These are phyloP conservation scores for Tetropium fuscum DNA, from an alignment of 2,888 invertebrate genomes.

Conservation along the genomic window DNA sequence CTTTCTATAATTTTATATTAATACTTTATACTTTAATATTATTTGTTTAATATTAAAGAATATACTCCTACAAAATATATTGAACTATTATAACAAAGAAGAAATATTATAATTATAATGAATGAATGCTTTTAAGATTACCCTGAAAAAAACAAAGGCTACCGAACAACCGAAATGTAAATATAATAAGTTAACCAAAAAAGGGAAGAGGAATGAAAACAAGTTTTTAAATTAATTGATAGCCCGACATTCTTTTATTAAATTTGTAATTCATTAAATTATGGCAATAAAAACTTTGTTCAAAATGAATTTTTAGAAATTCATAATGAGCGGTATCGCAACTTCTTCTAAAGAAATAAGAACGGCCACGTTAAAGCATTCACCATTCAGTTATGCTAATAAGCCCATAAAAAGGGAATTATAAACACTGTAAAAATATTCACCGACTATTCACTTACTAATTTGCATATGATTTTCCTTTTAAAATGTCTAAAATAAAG, in stretches of 20 bases:
- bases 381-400: constrained; percentile 64
- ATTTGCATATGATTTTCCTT: constrained; percentile 66
- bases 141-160: constrained; percentile 36
- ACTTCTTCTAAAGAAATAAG: constrained; percentile 47
- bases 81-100: background rate
- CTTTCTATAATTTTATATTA: too few species aligned
- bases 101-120: background rate
- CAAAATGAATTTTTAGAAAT: constrained; percentile 54
- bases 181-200: constrained; percentile 43
- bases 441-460: constrained; percentile 63
- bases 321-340: constrained; percentile 53
- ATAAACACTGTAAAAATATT: constrained; percentile 67
- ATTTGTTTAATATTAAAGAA: too few species aligned
- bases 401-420: constrained; percentile 64
- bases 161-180: constrained; percentile 43
- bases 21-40: too few species aligned
- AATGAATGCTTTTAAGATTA: constrained; percentile 2
- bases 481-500: constrained; percentile 54
- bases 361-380: constrained; percentile 54
- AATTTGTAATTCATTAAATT: constrained; percentile 56
- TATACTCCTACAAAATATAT: too few species aligned
- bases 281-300: constrained; percentile 52
- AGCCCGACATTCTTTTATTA: constrained; percentile 44
- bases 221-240: constrained; percentile 45
- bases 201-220: constrained; percentile 38